Conservation (phyloP, 1,140 invertebrate genomes). For the Drosophila sp. region DNA sequence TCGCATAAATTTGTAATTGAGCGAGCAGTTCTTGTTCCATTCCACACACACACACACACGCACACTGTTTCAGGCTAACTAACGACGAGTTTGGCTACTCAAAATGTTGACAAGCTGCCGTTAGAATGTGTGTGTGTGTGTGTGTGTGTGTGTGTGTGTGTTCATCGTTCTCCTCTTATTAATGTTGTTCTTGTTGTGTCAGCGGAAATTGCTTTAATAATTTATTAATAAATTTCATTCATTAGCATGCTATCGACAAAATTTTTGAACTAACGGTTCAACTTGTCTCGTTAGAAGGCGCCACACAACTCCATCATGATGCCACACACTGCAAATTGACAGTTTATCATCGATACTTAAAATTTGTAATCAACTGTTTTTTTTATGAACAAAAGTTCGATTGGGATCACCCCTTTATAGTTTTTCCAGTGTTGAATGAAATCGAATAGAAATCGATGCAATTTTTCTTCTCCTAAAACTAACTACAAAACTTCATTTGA, state of each 20-base stretch:
- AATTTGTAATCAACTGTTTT: too few species aligned
- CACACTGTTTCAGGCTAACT: constrained; percentile 24
- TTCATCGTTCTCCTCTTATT: not conserved
- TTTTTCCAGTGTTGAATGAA: too few species aligned
- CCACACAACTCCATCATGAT: constrained; percentile 1
- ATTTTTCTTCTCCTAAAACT: too few species aligned
- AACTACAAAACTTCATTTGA: too few species aligned
- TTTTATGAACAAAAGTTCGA: too few species aligned
- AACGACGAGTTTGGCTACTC: constrained; percentile 31
- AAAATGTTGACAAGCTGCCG: constrained; percentile 59
- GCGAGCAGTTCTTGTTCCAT: constrained; percentile 16
- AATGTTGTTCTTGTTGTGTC: constrained; percentile 28
- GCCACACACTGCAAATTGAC: too few species aligned
- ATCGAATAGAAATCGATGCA: too few species aligned
- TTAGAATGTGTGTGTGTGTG: constrained; percentile 43
- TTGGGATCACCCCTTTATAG: too few species aligned
- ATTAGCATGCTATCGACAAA: constrained; percentile 51
- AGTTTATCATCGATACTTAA: too few species aligned
- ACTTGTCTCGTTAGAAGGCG: constrained; percentile 25
- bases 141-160: constrained; percentile 13
- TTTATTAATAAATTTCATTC: constrained; percentile 71
- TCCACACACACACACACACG: constrained; percentile 8
- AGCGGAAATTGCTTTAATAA: constrained; percentile 77
- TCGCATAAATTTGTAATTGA: constrained; percentile 47
- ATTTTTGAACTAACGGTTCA: constrained; percentile 50